These are phyloP conservation scores for Yoshiicerus persimilis DNA, from an alignment of 1,140 invertebrate species.

Conservation along the genomic window DNA sequence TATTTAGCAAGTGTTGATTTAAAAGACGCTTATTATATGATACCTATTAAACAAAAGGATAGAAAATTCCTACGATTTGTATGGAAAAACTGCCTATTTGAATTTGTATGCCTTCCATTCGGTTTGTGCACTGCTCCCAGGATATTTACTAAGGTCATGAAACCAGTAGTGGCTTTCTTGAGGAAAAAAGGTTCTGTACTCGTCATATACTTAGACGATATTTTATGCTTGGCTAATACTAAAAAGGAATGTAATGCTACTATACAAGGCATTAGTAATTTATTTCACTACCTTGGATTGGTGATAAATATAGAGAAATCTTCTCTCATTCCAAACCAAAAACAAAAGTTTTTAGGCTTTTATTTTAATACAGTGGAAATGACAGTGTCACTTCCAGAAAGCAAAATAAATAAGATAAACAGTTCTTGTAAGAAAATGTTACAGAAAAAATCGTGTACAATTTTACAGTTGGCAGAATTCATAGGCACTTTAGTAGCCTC, in stretches of 20 bases:
- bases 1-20: conserved; percentile 37
- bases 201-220: conserved; percentile 32
- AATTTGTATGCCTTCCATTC: conserved; percentile 36
- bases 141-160: conserved; percentile 37
- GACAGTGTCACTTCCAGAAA: not conserved
- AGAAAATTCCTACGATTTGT: conserved; percentile 38
- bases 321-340: not conserved
- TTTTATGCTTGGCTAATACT: not conserved
- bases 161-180: not conserved
- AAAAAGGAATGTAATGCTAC: not conserved
- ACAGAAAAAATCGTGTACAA: not conserved
- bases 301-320: conserved; percentile 22
- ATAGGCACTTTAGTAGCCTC: conserved; percentile 21
- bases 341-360: conserved; percentile 35
- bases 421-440: not conserved
- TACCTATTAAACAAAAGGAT: conserved; percentile 23
- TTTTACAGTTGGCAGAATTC: not conserved
- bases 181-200: not conserved
- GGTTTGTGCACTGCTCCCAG: conserved; percentile 29
- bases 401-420: not conserved
- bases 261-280: not conserved
- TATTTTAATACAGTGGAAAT: conserved; percentile 12
- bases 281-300: not conserved
- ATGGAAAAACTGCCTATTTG: conserved; percentile 7
- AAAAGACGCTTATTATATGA: conserved; percentile 37